A percentile compares a stretch with the other conserved stretches of the same genome.
Evolutionary conservation across 2,113 vertebrate species (phyloP).

Genomic region (Vidua chalybeata): DNA sequence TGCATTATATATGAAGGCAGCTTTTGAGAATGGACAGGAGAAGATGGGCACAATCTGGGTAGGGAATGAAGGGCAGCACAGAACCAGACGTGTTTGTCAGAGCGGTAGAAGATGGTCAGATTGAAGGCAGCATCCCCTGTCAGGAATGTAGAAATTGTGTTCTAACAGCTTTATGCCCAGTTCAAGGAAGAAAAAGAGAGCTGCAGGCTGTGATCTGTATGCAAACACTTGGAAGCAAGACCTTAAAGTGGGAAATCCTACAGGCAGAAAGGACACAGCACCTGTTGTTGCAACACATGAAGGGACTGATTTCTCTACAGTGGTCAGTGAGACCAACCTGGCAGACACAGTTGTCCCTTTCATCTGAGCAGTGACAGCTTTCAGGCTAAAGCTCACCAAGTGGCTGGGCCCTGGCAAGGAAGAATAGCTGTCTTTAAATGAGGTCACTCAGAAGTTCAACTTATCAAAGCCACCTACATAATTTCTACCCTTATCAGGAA

Average conservation of each 20-base stretch:
- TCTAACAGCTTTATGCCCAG: neutral
- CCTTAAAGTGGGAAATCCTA: neutral
- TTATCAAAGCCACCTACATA: neutral
- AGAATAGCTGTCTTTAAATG: neutral
- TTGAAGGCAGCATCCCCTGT: neutral
- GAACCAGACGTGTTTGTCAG: neutral
- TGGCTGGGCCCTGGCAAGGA: neutral
- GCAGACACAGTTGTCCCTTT: neutral
- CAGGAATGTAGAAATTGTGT: neutral
- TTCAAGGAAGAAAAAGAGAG: neutral
- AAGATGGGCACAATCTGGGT: neutral
- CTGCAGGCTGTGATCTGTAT: neutral
- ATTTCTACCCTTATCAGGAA: neutral
- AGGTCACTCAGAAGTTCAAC: neutral
- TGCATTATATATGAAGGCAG: neutral
- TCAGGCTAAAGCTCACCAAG: neutral
- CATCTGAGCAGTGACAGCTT: neutral
- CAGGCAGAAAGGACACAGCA: neutral
- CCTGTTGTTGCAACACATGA: neutral
- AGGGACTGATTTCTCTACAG: neutral
- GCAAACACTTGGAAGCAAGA: neutral
- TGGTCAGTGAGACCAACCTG: neutral
- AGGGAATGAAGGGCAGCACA: neutral
- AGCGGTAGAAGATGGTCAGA: neutral
- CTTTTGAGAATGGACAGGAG: neutral